Percentiles rank a stretch among this genome's conserved stretches.
Evolutionary conservation across 2,888 invertebrate species (phyloP).

Genomic region (Podabrus alpinus): DNA sequence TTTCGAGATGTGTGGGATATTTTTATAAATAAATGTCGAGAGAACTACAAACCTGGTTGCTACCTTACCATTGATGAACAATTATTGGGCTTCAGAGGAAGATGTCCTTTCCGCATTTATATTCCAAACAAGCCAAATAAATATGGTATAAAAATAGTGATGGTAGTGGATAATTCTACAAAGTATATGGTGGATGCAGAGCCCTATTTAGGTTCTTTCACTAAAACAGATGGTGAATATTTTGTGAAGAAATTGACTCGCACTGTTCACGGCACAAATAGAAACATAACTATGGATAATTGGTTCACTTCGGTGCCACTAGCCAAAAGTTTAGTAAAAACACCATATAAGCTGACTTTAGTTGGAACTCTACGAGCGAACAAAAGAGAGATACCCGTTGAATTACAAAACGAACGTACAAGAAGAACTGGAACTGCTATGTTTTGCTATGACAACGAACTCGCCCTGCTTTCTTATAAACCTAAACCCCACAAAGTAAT

Average conservation of each 20-base stretch:
- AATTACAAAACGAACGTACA: conserved; percentile 29
- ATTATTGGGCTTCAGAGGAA: conserved; percentile 37
- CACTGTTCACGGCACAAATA: conserved; percentile 38
- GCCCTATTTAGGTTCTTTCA: conserved; percentile 42
- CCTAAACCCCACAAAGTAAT: conserved; percentile 23
- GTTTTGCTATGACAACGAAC: conserved; percentile 18
- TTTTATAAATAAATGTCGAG: conserved; percentile 32
- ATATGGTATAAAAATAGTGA: conserved; percentile 44
- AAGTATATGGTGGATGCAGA: conserved; percentile 42
- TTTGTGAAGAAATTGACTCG: no score
- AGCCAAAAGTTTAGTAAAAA: conserved; percentile 39
- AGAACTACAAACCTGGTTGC: conserved; percentile 30
- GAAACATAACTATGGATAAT: conserved; percentile 43
- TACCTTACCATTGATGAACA: conserved; percentile 41
- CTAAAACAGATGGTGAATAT: conserved; percentile 39
- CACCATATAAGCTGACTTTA: conserved; percentile 44
- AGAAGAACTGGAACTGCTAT: conserved; percentile 1
- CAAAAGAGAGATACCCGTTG: conserved; percentile 45
- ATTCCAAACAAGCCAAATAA: conserved; percentile 45
- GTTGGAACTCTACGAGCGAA: conserved; percentile 44
- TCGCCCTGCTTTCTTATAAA: conserved; percentile 13
- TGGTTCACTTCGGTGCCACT: conserved; percentile 47
- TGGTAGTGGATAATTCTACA: conserved; percentile 41
- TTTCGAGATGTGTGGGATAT: conserved; percentile 33
- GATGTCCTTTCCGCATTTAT: conserved; percentile 41